Conservation (phyloP, 2,888 invertebrate species). For the Drosophila picticornis region DNA sequence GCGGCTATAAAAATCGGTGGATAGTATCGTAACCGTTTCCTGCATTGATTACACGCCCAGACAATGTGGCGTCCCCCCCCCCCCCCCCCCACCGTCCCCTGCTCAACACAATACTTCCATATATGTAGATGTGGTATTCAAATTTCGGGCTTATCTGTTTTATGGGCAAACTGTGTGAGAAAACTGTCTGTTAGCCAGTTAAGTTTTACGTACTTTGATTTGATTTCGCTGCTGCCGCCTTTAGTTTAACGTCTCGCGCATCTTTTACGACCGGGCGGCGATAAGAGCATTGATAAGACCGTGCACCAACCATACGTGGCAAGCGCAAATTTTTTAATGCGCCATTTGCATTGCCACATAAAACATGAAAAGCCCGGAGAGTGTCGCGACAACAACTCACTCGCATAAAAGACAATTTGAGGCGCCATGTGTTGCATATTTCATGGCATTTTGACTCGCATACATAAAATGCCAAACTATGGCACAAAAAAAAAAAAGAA, state of each 20-base stretch:
- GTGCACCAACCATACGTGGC: slow-evolving; percentile 54
- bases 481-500: not conserved
- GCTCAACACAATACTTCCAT: slow-evolving; percentile 12
- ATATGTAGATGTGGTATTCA: slow-evolving; percentile 50
- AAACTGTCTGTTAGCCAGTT: slow-evolving; percentile 55
- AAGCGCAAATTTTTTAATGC: slow-evolving; percentile 76
- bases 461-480: slow-evolving; percentile 57
- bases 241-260: slow-evolving; percentile 65
- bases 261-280: slow-evolving; percentile 66
- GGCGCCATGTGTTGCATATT: slow-evolving; percentile 78
- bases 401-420: slow-evolving; percentile 71
- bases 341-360: slow-evolving; percentile 67
- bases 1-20: slow-evolving; percentile 59
- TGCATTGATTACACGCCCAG: slow-evolving; percentile 59
- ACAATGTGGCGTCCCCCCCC: slow-evolving; percentile 60
- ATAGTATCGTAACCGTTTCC: slow-evolving; percentile 70
- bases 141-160: slow-evolving; percentile 73
- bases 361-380: slow-evolving; percentile 58
- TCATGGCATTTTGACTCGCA: slow-evolving; percentile 71
- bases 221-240: slow-evolving; percentile 54
- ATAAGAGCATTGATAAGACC: slow-evolving; percentile 69
- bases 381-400: slow-evolving; percentile 28
- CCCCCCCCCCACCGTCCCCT: not conserved
- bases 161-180: slow-evolving; percentile 70
- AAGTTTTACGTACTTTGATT: slow-evolving; percentile 75